Evolutionary conservation across 1,140 invertebrate genomes (phyloP).

Genomic region (Drosophila melanogaster): Release_6_plus_ISO1_MT NT_033777.3:14839001-14839500

Average conservation of each 20-base stretch:
- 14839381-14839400: neutral
- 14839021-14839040: conserved; percentile 4
- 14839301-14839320: conserved; percentile 21
- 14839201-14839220: neutral
- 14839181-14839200: neutral
- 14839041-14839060: conserved; percentile 10
- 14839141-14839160: neutral
- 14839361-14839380: conserved; percentile 23
- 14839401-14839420: conserved; percentile 30
- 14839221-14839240: neutral
- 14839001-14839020: conserved; percentile 34
- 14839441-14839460: neutral
- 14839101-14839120: neutral
- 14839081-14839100: conserved; percentile 3
- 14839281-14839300: neutral
- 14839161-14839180: neutral
- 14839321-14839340: conserved; percentile 27
- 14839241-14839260: neutral
- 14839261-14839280: neutral
- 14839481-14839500: conserved; percentile 51
- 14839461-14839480: conserved; percentile 12
- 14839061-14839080: conserved; percentile 1
- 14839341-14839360: conserved; percentile 35
- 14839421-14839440: neutral
- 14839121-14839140: neutral